Percentiles rank a stretch among this genome's conserved stretches.
Evolutionary conservation across 1,140 invertebrate genomes (phyloP).

Genomic region (Drosophila tropicalis): DNA sequence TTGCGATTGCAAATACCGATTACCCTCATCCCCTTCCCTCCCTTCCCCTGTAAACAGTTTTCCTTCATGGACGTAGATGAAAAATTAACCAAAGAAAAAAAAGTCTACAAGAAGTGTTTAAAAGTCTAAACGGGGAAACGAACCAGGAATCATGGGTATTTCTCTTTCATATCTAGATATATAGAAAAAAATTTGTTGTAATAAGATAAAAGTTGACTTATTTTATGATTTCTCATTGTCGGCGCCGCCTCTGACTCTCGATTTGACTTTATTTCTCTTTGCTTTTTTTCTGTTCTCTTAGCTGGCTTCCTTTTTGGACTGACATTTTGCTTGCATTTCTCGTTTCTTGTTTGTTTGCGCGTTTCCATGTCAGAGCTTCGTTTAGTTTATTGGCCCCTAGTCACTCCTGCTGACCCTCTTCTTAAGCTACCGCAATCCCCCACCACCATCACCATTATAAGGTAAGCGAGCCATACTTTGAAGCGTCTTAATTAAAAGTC

Average conservation of each 20-base stretch:
- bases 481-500: slow-evolving; percentile 9
- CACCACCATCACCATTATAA: neutral
- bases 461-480: neutral
- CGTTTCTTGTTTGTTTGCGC: neutral
- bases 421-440: neutral
- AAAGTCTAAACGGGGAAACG: no score
- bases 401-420: neutral
- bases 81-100: slow-evolving; percentile 1
- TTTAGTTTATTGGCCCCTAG: neutral
- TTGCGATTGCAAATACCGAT: slow-evolving; percentile 11
- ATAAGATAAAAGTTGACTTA: neutral
- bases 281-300: neutral
- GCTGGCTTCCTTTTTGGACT: neutral
- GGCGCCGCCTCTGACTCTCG: neutral
- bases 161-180: no score
- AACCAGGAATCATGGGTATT: no score
- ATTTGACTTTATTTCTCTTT: no score
- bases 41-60: neutral
- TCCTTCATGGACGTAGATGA: neutral
- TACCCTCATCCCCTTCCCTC: neutral
- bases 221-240: neutral
- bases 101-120: no score
- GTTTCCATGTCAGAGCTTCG: slow-evolving; percentile 3
- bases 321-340: neutral
- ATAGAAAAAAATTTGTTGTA: no score